Percentiles rank a stretch among this genome's conserved stretches.
Conservation (phyloP, 2,113 vertebrate genomes). For the Natator depressus region DNA sequence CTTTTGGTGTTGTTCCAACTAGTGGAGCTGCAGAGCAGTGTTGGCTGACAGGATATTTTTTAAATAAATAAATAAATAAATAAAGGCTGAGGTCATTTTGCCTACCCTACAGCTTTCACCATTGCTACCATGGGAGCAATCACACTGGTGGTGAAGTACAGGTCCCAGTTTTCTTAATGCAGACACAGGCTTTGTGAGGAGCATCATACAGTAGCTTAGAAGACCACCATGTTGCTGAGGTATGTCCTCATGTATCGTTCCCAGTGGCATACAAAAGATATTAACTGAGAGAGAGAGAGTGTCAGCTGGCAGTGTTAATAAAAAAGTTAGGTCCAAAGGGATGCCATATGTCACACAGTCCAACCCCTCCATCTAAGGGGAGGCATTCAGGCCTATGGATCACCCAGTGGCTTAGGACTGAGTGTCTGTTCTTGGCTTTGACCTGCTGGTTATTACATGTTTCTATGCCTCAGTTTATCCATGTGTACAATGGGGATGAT, state of each 20-base stretch:
- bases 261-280: neutral
- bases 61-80: no score
- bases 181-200: neutral
- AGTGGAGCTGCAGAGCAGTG: neutral
- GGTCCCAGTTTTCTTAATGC: neutral
- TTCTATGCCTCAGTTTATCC: neutral
- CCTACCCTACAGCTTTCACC: neutral
- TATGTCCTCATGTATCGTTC: neutral
- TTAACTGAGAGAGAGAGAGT: neutral
- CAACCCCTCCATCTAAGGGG: neutral
- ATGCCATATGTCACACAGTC: neutral
- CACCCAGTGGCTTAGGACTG: neutral
- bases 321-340: neutral
- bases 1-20: neutral
- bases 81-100: neutral
- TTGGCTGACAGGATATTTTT: neutral
- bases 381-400: neutral
- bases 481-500: neutral
- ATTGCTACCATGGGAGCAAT: no score
- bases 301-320: neutral
- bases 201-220: neutral
- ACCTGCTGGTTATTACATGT: neutral
- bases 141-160: neutral
- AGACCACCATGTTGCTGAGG: neutral
- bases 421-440: neutral